Evolutionary conservation across 2,888 invertebrate species (phyloP).

Genomic region (Synergus gifuensis): DNA sequence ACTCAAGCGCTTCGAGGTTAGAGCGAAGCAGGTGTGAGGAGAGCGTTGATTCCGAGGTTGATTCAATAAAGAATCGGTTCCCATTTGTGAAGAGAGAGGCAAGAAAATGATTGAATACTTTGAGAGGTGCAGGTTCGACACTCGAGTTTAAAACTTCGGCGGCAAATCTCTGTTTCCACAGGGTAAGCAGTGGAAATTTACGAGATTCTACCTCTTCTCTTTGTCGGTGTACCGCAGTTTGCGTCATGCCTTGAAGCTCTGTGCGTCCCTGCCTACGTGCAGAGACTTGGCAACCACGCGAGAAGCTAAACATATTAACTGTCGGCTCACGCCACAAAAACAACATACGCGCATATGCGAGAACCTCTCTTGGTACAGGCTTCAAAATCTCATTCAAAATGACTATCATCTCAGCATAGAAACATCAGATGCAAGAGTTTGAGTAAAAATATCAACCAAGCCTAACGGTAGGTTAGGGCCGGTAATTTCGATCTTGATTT

Average conservation of each 20-base stretch:
- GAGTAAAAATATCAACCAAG: constrained; percentile 34
- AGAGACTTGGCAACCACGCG: constrained; percentile 69
- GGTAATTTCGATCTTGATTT: neutral
- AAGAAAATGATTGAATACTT: constrained; percentile 13
- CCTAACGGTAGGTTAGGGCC: constrained; percentile 47
- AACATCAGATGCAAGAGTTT: constrained; percentile 32
- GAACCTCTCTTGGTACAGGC: constrained; percentile 52
- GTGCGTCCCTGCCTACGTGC: constrained; percentile 65
- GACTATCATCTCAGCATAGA: constrained; percentile 22
- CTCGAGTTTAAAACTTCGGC: neutral
- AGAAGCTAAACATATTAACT: constrained; percentile 77
- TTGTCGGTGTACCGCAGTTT: constrained; percentile 55
- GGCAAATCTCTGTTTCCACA: neutral
- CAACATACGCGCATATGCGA: constrained; percentile 69
- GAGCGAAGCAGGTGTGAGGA: constrained; percentile 39
- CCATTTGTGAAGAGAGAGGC: neutral
- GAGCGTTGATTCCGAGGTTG: neutral
- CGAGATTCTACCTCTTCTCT: constrained; percentile 37
- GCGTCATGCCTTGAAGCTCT: constrained; percentile 49
- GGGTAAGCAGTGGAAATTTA: constrained; percentile 36
- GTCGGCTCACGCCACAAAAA: constrained; percentile 77
- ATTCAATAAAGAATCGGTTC: constrained; percentile 19
- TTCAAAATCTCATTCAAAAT: constrained; percentile 62
- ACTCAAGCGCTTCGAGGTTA: constrained; percentile 51
- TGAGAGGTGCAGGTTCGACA: neutral